Evolutionary conservation across 2,113 vertebrate genomes (phyloP), one percentile per base, ranked within the genome.

Genomic region (Enhydra lutris): DNA sequence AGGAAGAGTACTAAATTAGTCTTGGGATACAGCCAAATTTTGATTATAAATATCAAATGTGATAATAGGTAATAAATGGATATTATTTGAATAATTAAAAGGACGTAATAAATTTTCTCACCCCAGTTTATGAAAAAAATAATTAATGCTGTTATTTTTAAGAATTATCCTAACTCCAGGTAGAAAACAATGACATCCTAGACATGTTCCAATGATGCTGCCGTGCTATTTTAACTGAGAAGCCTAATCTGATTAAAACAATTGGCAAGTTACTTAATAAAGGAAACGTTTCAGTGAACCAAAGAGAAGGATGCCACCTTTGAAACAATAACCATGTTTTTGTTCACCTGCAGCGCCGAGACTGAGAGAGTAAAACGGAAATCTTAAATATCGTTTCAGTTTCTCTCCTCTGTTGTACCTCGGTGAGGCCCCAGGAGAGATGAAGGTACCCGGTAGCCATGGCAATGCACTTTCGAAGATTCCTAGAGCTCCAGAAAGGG

Each of bases 221-320:
- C 18, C 13, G 52, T 15, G 69, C 8, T 24, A 14, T 85, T 52
- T 45, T 73, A 96, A 83, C 2, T 39, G n/a, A 91, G 9, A 10
- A 84, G 42, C 18, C 21, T 93, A 92, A 89, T 88, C 69, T 87
- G 18, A 83, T 93, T 89, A 93, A 91, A 42, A 91, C 52, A 47
- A 88, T 94, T 69, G 39, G 10, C 21, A 95, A 80, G 86, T 63
- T 93, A 23, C 50, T 69, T 82, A 91, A 84, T 90, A 81, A 97
- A 86, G 18, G 21, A 73, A 94, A 71, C 0, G 3, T 63, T 71
- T 45, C 57, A 39, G 71, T 34, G 21, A 34, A 88, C 61, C 9
- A 3, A 83, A 87, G 39, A 89, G 5, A 80, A 73, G 59, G 29
- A 73, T 20, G 21, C 13, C 4, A 18, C 36, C 71, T 91, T 69